These are phyloP conservation scores for Chymomyza amoena DNA, from an alignment of 2,888 invertebrate genomes.

Conservation along the genomic window DNA sequence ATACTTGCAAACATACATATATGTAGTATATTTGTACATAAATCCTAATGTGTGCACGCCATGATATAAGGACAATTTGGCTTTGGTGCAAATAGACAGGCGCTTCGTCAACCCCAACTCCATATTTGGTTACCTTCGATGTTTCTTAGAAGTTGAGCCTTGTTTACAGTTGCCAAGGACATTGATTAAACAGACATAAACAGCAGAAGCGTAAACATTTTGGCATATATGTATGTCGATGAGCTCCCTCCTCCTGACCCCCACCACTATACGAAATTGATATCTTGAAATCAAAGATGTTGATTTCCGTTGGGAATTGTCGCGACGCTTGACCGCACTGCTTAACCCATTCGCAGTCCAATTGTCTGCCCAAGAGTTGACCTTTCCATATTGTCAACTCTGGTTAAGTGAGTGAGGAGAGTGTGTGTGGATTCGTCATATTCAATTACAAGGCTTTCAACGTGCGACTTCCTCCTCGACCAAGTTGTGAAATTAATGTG, in stretches of 20 bases:
- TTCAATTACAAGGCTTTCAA: conserved; percentile 63
- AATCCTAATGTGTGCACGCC: background rate
- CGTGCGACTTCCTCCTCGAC: conserved; percentile 54
- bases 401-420: conserved; percentile 2
- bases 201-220: conserved; percentile 33
- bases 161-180: conserved; percentile 53
- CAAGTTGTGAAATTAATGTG: conserved; percentile 64
- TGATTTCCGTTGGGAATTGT: conserved; percentile 68
- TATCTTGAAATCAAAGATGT: conserved; percentile 71
- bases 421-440: conserved; percentile 48
- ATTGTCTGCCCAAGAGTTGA: conserved; percentile 49
- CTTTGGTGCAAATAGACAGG: conserved; percentile 29
- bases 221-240: conserved; percentile 12
- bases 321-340: conserved; percentile 34
- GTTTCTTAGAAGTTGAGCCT: conserved; percentile 50
- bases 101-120: conserved; percentile 2
- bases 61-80: background rate
- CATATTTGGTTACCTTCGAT: background rate
- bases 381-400: conserved; percentile 43
- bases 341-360: conserved; percentile 53
- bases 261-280: conserved; percentile 43
- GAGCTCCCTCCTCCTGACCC: conserved; percentile 20
- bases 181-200: conserved; percentile 65
- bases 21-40: conserved; percentile 7
- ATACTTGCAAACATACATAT: background rate